Evolutionary conservation across 2,888 invertebrate genomes (phyloP), one percentile per base, ranked within the genome.

Genomic region (Trachelus iudaicus): DNA sequence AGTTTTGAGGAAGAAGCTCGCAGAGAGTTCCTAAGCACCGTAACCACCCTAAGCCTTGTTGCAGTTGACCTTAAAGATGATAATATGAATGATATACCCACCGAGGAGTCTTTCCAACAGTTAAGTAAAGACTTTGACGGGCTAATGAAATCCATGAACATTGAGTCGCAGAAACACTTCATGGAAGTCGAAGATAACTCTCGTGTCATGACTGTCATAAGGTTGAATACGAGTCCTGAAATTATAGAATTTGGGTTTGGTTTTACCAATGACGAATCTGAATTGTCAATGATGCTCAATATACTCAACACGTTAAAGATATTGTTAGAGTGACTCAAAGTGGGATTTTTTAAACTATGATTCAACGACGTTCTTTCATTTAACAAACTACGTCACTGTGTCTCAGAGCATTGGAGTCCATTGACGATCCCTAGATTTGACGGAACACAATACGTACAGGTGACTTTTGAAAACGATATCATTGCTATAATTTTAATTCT

Each of bases 161-260:
- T 86, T 68, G 77, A 79, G 11, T 37, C 78, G 35, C 69, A 69
- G 31, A 71, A 12, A 11, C 73, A 77, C 0, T 34, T 75, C 37
- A 34, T 83, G 4, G 30, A 69, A 11, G 2, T n/a, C n/a, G 1
- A 9, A 1, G 34, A 40, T 0, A 9, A 30, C 1, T 9, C 68
- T 9, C 73, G 68, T 30, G 31, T 73, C 34, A 31, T 84, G 31
- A n/a, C 80, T 31, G 31, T 76, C 34, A 73, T 87, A 34, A 77
- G 77, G 69, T 37, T 90, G n/a, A 84, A 83, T 68, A 82, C 84
- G 4, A 80, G 79, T 73, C 90, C 90, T n/a, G 79, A 81, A 56
- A 82, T 88, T 35, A 73, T 79, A 3, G 87, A 89, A 79, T 69
- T 85, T 75, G 83, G 80, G 33, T 11, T 74, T 15, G 89, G 83